Evolutionary conservation across 2,797 vertebrate genomes (phyloP), one percentile per base, ranked within the genome.

Genomic region (Argentina silus): DNA sequence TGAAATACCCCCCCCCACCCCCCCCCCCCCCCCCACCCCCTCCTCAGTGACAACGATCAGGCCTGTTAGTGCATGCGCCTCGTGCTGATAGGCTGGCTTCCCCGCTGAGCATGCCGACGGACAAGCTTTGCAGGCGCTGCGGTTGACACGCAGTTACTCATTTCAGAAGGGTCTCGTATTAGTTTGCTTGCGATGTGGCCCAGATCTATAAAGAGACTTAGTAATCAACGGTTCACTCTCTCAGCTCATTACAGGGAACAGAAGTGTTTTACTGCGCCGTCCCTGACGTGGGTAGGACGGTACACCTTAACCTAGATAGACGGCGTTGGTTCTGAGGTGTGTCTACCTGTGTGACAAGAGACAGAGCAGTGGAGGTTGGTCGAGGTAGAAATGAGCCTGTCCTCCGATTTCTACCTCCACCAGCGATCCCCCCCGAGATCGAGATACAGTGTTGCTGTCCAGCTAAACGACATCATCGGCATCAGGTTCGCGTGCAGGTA

Each of bases 61-160:
- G 55, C 67, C 67, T 66, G 62, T 67, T 1, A 51, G 55, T 80
- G 78, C 78, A 80, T 80, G 78, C 55, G 55, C 11, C 27, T 11
- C 21, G 36, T 36, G 59, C 62, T 73, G 47, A 78, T 51, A 72
- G 62, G 66, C 61, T 72, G 57, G 60, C 60, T 70, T 78, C 48
- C 63, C 62, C 67, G 63, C 48, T 14, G 63, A 74, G 80, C 80
- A 78, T 81, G 80, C 71, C 43, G 55, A 44, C 27, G 44, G 67
- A 70, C 51, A 65, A 76, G 43, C 70, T 72, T 75, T 62, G 47
- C 66, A 43, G 45, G 27, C 47, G 43, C 57, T 23, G 69, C 59
- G 44, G 21, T 59, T 60, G 27, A 23, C 36, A 7, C 15, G n/a
- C 43, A 23, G 45, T 19, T 44, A 5, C 36, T 8, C 42, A 43